phyloP scores from a whole-genome alignment of 2,797 vertebrate species.

The Malacoraja senta region DNA sequence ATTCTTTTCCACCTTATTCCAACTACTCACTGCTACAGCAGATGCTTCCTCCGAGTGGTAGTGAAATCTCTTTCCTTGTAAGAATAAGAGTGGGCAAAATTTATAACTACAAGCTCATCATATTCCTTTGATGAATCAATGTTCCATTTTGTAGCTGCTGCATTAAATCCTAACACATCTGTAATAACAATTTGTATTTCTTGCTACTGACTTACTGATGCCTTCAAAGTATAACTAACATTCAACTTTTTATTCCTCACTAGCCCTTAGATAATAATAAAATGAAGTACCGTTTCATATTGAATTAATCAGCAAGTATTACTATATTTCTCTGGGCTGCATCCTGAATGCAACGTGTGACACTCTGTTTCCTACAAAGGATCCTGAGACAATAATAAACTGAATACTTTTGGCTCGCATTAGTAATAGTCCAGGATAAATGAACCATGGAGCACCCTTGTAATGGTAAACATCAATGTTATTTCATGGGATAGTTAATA shows the following conservation, averaged over 20 bases:
- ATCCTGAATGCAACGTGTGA: background rate
- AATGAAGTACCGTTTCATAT: constrained; percentile 2
- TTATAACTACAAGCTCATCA: constrained; percentile 43
- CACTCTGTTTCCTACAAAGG: background rate
- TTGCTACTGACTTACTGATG: constrained; percentile 30
- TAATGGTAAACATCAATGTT: background rate
- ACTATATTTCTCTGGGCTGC: background rate
- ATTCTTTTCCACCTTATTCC: constrained; percentile 46
- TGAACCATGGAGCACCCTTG: background rate
- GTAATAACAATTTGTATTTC: constrained; percentile 26
- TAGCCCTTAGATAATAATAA: constrained; percentile 11
- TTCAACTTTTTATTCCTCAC: background rate
- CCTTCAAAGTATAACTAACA: background rate
- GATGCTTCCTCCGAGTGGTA: constrained; percentile 42
- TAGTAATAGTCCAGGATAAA: background rate
- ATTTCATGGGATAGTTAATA: background rate
- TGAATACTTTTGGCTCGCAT: background rate
- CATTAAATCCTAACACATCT: constrained; percentile 32
- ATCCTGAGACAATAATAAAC: background rate
- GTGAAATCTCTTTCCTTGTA: constrained; percentile 44
- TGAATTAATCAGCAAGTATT: constrained; percentile 12
- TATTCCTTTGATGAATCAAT: constrained; percentile 47
- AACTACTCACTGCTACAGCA: constrained; percentile 38
- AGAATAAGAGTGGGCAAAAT: constrained; percentile 45
- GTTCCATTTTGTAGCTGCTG: constrained; percentile 30